Conservation (phyloP, 2,113 vertebrate genomes). For the Colius striatus region DNA sequence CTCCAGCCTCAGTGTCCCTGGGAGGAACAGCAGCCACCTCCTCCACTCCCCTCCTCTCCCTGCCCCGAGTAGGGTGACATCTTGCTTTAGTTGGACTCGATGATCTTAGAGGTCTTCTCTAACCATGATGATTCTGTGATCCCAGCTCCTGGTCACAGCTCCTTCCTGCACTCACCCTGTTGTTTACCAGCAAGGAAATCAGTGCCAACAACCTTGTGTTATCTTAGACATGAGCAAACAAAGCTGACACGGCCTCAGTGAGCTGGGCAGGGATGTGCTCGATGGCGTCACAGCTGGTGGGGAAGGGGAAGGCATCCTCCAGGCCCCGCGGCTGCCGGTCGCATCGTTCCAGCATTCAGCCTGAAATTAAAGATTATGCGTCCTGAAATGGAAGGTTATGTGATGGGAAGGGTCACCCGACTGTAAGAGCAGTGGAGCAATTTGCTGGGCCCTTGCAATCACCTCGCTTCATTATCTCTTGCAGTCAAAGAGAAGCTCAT, state of each 20-base stretch:
- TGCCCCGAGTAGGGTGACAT: not conserved
- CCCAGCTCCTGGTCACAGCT: not conserved
- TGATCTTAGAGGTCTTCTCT: no score
- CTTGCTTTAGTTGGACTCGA: no score
- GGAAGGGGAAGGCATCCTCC: not conserved
- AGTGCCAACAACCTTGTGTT: not conserved
- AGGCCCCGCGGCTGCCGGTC: not conserved
- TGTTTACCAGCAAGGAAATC: not conserved
- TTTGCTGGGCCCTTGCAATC: not conserved
- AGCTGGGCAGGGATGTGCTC: fast-evolving
- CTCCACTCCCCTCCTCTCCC: not conserved
- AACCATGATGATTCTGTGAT: no score
- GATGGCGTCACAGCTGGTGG: fast-evolving
- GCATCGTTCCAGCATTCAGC: not conserved
- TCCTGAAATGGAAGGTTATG: not conserved
- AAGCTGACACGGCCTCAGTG: not conserved
- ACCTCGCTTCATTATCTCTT: not conserved
- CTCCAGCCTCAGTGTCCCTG: not conserved
- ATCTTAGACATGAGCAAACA: not conserved
- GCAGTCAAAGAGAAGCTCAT: not conserved
- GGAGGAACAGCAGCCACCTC: not conserved
- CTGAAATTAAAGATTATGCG: not conserved
- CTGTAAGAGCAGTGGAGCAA: not conserved
- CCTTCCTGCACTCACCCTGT: not conserved
- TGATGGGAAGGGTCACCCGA: not conserved